Evolutionary conservation across 1,140 invertebrate species (phyloP).

Genomic region (Drosophila mojavensis): DNA sequence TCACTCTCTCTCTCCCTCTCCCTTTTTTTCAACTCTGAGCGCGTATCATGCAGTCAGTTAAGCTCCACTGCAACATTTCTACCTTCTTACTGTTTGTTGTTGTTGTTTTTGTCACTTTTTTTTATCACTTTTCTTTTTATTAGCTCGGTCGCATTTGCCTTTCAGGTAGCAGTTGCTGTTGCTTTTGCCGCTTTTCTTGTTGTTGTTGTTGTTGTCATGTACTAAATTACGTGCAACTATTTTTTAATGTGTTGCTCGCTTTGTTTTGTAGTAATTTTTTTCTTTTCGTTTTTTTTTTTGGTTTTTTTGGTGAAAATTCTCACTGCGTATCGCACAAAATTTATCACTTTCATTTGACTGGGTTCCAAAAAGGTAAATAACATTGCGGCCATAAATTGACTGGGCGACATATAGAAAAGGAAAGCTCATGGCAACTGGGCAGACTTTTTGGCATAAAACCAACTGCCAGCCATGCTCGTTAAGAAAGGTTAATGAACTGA

Average conservation of each 20-base stretch:
- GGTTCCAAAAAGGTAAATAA: conserved; percentile 51
- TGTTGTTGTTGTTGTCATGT: conserved; percentile 40
- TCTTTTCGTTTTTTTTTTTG: conserved; percentile 13
- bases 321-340: conserved; percentile 59
- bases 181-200: conserved; percentile 22
- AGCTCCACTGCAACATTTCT: too few species aligned
- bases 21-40: too few species aligned
- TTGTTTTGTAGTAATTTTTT: conserved; percentile 19
- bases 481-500: conserved; percentile 7
- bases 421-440: conserved; percentile 4
- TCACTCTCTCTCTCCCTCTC: too few species aligned
- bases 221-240: conserved; percentile 80
- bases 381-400: conserved; percentile 18
- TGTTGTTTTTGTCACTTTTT: conserved; percentile 9
- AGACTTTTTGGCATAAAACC: conserved; percentile 2
- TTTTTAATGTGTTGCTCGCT: conserved; percentile 61
- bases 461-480: conserved; percentile 2
- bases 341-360: conserved; percentile 71
- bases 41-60: too few species aligned
- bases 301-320: conserved; percentile 65
- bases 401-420: conserved; percentile 27
- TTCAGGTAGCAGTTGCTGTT: conserved; percentile 39
- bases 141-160: conserved; percentile 47
- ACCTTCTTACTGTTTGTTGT: too few species aligned
- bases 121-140: conserved; percentile 53